These are phyloP conservation scores for Rhea pennata DNA, from an alignment of 2,113 vertebrate genomes.

Conservation along the genomic window DNA sequence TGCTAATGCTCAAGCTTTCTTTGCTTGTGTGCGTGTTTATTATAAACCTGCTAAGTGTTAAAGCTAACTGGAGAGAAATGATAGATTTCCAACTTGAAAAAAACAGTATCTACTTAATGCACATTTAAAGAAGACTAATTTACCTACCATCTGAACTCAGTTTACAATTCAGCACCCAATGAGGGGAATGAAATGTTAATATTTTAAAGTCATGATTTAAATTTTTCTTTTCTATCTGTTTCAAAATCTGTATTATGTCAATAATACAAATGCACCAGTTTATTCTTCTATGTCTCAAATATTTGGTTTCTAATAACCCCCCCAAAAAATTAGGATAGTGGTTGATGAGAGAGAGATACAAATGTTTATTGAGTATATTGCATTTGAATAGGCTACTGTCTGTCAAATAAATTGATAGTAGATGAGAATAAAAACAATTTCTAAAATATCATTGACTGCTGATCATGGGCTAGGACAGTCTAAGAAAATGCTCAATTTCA, in stretches of 20 bases:
- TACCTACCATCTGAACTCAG: not conserved
- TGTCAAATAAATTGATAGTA: not conserved
- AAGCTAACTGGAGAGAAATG: not conserved
- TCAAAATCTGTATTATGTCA: not conserved
- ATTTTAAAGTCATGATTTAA: constrained; percentile 9
- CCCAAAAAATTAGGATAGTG: not conserved
- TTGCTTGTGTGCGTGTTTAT: not conserved
- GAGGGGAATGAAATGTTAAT: constrained; percentile 18
- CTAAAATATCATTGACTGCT: not conserved
- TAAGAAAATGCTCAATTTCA: not conserved
- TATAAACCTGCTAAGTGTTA: not conserved
- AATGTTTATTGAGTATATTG: not conserved
- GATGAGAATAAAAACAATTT: not conserved
- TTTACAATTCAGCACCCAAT: not conserved
- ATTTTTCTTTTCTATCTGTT: not conserved
- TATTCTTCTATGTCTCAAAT: not conserved
- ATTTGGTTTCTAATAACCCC: not conserved
- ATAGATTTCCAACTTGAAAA: constrained; percentile 15
- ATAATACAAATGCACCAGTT: not conserved
- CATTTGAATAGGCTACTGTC: not conserved
- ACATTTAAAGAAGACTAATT: constrained; percentile 23
- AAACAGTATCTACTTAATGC: constrained; percentile 28
- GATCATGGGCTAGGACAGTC: not conserved
- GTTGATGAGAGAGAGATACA: not conserved
- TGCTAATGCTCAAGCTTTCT: constrained; percentile 22